phyloP scores from a whole-genome alignment of 2,888 invertebrate genomes.

The Lasioglossum figueresi region DNA sequence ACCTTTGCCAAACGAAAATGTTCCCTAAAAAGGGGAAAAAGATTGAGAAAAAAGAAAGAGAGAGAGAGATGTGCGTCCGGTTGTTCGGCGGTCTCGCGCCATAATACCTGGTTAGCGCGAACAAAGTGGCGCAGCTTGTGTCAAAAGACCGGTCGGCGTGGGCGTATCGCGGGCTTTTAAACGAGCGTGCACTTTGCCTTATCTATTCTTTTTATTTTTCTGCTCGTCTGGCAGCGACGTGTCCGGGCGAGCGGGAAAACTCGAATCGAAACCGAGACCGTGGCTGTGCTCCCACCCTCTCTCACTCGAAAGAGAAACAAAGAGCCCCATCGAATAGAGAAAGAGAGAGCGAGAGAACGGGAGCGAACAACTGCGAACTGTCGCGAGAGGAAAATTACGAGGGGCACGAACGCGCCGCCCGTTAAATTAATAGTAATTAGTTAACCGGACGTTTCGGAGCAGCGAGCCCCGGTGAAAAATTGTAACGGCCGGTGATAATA shows the following conservation, averaged over 20 bases:
- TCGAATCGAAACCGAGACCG: constrained; percentile 33
- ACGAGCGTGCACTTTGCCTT: constrained; percentile 48
- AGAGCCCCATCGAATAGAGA: background rate
- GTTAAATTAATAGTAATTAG: constrained; percentile 61
- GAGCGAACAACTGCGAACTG: constrained; percentile 18
- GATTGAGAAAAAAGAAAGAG: background rate
- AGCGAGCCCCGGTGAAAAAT: constrained; percentile 48
- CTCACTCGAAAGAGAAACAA: background rate
- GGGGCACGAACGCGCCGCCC: constrained; percentile 22
- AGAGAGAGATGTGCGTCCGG: background rate
- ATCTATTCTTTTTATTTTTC: constrained; percentile 23
- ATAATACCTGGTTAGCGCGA: constrained; percentile 56
- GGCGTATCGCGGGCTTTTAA: constrained; percentile 32
- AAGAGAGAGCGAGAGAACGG: background rate
- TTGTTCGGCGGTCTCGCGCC: constrained; percentile 14
- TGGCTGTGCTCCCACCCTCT: background rate
- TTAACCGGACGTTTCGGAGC: constrained; percentile 48
- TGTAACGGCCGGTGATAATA: constrained; percentile 56
- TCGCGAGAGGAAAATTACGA: constrained; percentile 41
- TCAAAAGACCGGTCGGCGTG: constrained; percentile 30
- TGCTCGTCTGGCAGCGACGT: background rate
- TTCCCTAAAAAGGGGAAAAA: background rate
- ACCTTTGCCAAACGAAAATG: background rate
- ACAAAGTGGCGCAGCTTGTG: constrained; percentile 42
- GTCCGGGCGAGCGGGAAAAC: background rate